Evolutionary conservation across 2,797 vertebrate species (phyloP), one percentile per base, ranked within the genome.

Genomic region (Halcyon smyrnensis): DNA sequence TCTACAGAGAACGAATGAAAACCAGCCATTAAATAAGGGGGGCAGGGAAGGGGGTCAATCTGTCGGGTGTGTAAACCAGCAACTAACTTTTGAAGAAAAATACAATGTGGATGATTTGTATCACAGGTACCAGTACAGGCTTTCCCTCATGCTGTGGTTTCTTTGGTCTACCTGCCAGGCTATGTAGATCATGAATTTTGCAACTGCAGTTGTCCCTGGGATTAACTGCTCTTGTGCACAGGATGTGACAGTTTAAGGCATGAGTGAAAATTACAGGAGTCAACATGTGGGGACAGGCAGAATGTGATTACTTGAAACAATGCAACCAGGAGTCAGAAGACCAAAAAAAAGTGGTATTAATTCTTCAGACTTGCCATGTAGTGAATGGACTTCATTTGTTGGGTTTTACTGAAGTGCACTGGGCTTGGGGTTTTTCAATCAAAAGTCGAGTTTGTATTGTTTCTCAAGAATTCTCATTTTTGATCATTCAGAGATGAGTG

Each of bases 41-140:
- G 17, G 28, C n/a, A 41, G 27, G 25, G 12, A 51, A 50, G 25
- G 50, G 25, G 25, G 50, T 14, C 15, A 24, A 79, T 8, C 21
- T 48, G 13, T 0, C 23, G 64, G 53, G 12, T 32, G 2, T 17
- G 50, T 36, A 81, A 85, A 43, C 17, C 60, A 62, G 41, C 21
- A 91, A 51, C 19, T 84, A 37, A 71, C 53, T 87, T 68, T 8
- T 34, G 9, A 73, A 83, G 50, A 78, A 69, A 88, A 84, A 57
- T 27, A 24, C 0, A 0, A 4, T 9, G 27, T 18, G n/a, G n/a
- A 37, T 91, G 7, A 67, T 51, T 70, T 34, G 6, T 28, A 59
- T 63, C 48, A 64, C 15, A 30, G 28, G 56, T 88, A 75, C 62
- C 23, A 65, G 43, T 39, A 37, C 10, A 27, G 2, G 32, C 21